These are phyloP conservation scores for Notiomystis cincta DNA, from an alignment of 2,113 vertebrate species.

Conservation along the genomic window DNA sequence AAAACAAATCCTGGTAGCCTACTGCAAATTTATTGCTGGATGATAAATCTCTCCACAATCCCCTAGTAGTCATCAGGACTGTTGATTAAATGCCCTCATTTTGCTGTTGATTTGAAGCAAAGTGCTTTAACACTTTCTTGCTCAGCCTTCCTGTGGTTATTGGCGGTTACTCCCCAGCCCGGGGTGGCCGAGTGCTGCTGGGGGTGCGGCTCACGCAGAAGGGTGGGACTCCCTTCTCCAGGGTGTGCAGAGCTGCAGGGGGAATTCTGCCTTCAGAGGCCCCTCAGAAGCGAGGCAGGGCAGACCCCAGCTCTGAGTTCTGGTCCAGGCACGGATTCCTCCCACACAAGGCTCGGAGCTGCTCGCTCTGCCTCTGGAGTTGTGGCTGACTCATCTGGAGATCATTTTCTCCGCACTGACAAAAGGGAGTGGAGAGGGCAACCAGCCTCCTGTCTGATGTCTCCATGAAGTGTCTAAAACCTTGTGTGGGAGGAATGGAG, in stretches of 20 bases:
- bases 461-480: not conserved
- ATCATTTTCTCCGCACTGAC: constrained; percentile 36
- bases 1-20: not conserved
- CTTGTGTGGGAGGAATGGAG: not conserved
- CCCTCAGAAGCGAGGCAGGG: not conserved
- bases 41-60: not conserved
- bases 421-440: constrained; percentile 3
- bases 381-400: constrained; percentile 50
- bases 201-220: not conserved
- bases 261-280: not conserved
- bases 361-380: not conserved
- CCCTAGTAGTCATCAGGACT: not conserved
- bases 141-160: not conserved
- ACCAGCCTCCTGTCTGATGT: not conserved
- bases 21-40: not conserved
- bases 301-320: not conserved
- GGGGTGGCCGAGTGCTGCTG: not conserved
- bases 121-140: not conserved
- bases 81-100: not conserved
- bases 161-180: not conserved
- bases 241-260: not conserved
- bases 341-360: not conserved
- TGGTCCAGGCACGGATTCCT: not conserved
- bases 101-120: not conserved
- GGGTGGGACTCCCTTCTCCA: not conserved